phyloP scores from a whole-genome alignment of 2,113 vertebrate species.

The Microcebus jonahi region DNA sequence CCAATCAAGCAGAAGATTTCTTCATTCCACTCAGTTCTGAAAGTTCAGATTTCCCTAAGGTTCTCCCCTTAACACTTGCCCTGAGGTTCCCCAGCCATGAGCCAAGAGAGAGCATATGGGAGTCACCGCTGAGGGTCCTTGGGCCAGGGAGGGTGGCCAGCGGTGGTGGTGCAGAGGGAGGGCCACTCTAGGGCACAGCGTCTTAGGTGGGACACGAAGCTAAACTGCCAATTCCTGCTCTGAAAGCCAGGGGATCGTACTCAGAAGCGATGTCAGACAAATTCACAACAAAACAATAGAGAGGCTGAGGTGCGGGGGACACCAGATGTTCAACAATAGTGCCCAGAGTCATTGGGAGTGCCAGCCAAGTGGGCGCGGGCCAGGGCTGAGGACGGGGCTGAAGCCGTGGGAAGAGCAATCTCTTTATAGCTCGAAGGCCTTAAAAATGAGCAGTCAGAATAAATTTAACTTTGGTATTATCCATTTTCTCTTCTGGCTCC shows the following conservation, averaged over 20 bases:
- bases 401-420: not conserved
- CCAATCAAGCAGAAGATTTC: no score
- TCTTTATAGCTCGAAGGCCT: not conserved
- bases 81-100: not conserved
- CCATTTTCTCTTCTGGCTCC: not conserved
- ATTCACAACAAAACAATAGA: not conserved
- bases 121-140: not conserved
- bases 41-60: not conserved
- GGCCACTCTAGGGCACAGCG: not conserved
- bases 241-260: not conserved
- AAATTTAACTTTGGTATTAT: not conserved
- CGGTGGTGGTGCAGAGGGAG: not conserved
- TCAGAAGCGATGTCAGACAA: not conserved
- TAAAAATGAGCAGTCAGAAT: not conserved
- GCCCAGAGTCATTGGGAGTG: not conserved
- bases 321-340: not conserved
- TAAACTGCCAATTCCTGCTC: not conserved
- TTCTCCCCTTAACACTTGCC: not conserved
- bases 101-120: not conserved
- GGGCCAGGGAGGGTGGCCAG: not conserved
- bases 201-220: not conserved
- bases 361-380: not conserved
- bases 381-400: not conserved
- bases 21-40: not conserved
- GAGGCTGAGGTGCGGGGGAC: not conserved